Base-by-base conservation (phyloP, 1,140 invertebrate species). In the Apis dorsata region DNA sequence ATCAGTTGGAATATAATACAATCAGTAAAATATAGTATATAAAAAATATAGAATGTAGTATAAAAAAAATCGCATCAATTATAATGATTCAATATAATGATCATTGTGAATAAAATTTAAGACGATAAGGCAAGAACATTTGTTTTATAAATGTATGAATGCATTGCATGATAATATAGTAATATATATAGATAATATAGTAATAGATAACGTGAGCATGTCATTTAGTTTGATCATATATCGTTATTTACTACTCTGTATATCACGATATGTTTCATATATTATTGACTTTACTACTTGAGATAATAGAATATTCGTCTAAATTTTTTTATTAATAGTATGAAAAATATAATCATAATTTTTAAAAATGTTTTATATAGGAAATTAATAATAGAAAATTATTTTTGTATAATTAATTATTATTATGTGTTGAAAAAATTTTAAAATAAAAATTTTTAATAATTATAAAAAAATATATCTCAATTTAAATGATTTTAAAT, bases 241-340 rank as follows among this genome's bases (percentile, higher is more conserved):
- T 19, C 1, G 68, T 10, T 44, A 24, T 59, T 24, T 79, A 82
- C 86, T 87, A 88, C 86, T 85, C 55, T 10, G 8, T 49, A 15
- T 21, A 34, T 44, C 51, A 63, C 55, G 66, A 12, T 59, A 15
- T 57, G 81, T 57, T 28, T 28, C 24, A 10, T 7, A 4, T 21
- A 49, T 68, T 55, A 55, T 49, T 53, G 73, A 63, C 24, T 51
- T 72, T 80, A 70, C 66, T 63, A 73, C 68, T 86, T 49, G 24
- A 1, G n/a, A 28, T 12, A 72, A 62, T 70, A 13, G 3, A 4
- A 15, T 49, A 66, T 74, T 60, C 21, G 12, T 13, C 28, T 49
- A 34, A 9, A 44, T 59, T 19, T 53, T 13, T 63, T 2, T 15
- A 72, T 11, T 17, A 19, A 7, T 17, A 28, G 19, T 12, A 17